phyloP scores from a whole-genome alignment of 2,113 vertebrate genomes.

The Microtus montanus region DNA sequence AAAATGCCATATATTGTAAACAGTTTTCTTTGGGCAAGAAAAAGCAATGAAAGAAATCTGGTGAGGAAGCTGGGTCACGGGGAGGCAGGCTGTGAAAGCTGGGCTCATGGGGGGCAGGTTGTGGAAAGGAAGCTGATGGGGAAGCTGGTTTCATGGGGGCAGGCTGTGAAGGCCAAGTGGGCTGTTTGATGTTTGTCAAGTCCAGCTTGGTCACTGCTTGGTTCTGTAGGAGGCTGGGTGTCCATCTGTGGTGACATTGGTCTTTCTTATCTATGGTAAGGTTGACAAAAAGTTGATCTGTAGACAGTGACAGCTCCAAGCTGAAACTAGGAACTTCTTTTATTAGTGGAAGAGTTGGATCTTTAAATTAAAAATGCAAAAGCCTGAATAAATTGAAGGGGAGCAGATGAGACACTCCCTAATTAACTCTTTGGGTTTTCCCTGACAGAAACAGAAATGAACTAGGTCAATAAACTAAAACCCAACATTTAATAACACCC shows the following conservation, averaged over 20 bases:
- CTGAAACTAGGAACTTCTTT: rapidly evolving
- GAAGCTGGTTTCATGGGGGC: neutral
- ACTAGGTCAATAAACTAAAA: neutral
- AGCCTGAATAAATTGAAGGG: neutral
- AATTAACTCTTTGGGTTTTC: neutral
- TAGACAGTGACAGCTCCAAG: neutral
- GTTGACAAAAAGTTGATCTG: neutral
- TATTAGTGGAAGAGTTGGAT: neutral
- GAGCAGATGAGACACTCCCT: neutral
- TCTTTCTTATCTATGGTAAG: neutral
- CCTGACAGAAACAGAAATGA: neutral
- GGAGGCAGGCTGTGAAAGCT: no score
- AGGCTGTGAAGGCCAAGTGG: neutral
- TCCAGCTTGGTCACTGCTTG: neutral
- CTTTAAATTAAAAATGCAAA: neutral
- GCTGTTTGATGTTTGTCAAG: rapidly evolving
- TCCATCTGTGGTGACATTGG: neutral
- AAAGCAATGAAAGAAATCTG: rapidly evolving
- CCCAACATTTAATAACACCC: neutral
- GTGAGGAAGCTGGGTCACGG: neutral
- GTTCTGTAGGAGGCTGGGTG: no score
- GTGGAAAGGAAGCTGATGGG: neutral
- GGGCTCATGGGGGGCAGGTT: no score
- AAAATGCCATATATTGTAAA: rapidly evolving
- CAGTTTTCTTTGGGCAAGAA: rapidly evolving